Percentiles rank a stretch among this genome's conserved stretches.
Evolutionary conservation across 2,113 vertebrate species (phyloP).

Genomic region (Oxygymnocypris stewartii): DNA sequence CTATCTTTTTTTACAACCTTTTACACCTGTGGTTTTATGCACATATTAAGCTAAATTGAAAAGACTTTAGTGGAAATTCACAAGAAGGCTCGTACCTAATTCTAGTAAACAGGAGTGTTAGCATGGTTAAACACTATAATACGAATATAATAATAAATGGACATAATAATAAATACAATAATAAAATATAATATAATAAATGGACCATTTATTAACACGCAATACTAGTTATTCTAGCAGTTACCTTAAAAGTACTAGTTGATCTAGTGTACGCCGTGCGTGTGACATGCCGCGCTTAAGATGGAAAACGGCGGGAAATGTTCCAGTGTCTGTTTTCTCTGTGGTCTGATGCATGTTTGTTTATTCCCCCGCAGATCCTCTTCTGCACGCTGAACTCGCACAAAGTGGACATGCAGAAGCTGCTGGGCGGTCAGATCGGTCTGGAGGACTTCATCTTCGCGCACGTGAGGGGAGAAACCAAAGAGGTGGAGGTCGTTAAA

Average conservation of each 20-base stretch:
- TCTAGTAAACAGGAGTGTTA: background rate
- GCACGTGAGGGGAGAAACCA: conserved; percentile 90
- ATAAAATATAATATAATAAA: too few relatives aligned
- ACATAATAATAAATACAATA: too few relatives aligned
- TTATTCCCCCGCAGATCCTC: conserved; percentile 80
- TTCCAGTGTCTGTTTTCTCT: background rate
- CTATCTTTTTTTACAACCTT: too few relatives aligned
- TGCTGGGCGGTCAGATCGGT: conserved; percentile 95
- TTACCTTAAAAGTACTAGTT: background rate
- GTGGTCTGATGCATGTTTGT: background rate
- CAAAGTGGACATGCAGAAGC: conserved; percentile 98
- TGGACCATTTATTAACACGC: background rate
- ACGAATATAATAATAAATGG: too few relatives aligned
- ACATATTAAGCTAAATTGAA: background rate
- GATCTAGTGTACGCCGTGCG: background rate
- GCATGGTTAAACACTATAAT: background rate
- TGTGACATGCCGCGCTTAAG: background rate
- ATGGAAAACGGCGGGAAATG: background rate
- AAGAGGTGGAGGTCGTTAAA: conserved; percentile 95
- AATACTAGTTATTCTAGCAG: background rate
- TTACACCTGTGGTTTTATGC: background rate
- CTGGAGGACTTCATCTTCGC: conserved; percentile 98
- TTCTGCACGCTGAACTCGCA: conserved; percentile 98
- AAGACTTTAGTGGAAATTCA: background rate
- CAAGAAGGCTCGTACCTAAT: background rate